These are phyloP conservation scores for Minunthozetes semirufus DNA, from an alignment of 2,888 invertebrate species.

Conservation along the genomic window DNA sequence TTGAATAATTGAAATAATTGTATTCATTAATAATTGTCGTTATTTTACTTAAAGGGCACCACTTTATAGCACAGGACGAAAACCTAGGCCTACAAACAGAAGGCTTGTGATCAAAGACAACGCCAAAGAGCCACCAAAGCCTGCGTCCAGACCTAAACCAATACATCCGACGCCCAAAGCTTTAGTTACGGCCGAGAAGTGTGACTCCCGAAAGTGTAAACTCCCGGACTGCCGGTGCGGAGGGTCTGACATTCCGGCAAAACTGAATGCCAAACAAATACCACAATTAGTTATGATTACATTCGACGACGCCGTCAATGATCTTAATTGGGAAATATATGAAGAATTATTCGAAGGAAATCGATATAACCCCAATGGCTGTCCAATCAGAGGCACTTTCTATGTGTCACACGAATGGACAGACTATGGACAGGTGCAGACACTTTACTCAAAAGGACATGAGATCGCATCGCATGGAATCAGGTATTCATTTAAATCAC, in stretches of 20 bases:
- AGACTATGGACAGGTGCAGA: slow-evolving; percentile 94
- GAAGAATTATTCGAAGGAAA: slow-evolving; percentile 54
- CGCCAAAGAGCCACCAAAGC: slow-evolving; percentile 21
- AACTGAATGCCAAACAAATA: slow-evolving; percentile 69
- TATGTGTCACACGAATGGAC: slow-evolving; percentile 99
- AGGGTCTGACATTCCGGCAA: slow-evolving; percentile 80
- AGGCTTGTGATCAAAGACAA: slow-evolving; percentile 33
- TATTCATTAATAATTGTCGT: not conserved
- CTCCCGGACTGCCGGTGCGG: slow-evolving; percentile 86
- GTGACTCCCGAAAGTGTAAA: slow-evolving; percentile 78
- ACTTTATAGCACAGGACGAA: slow-evolving; percentile 18
- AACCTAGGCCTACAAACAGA: slow-evolving; percentile 33
- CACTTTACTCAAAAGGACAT: slow-evolving; percentile 86
- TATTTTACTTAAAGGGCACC: slow-evolving; percentile 1
- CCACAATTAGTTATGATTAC: slow-evolving; percentile 87
- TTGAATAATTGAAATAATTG: not conserved
- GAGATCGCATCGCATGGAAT: slow-evolving; percentile 97
- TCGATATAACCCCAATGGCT: slow-evolving; percentile 53
- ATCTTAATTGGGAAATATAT: slow-evolving; percentile 85
- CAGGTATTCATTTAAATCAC: slow-evolving; percentile 46
- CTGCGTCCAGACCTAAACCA: slow-evolving; percentile 44
- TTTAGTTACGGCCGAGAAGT: slow-evolving; percentile 56
- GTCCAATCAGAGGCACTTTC: slow-evolving; percentile 67
- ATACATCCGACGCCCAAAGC: slow-evolving; percentile 42
- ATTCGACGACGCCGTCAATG: slow-evolving; percentile 90